Evolutionary conservation across 2,888 invertebrate genomes (phyloP), one percentile per base, ranked within the genome.

Genomic region (Dendrolimus pini): DNA sequence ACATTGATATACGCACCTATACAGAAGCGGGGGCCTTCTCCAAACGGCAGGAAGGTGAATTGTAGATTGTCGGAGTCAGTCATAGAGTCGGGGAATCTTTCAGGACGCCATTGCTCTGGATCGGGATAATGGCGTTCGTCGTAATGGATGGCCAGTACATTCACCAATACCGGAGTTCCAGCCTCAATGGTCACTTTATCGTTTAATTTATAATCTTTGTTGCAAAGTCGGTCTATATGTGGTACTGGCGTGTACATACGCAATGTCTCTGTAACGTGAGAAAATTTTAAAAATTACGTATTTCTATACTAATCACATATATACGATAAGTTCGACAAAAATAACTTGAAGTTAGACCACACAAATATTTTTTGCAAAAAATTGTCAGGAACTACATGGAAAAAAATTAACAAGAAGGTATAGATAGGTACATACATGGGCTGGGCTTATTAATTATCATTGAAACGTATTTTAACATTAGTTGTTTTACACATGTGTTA

Each of bases 1-100:
- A 30, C 30, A 30, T 18, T 1, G 18, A 18, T 52, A 8, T 13
- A 57, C 61, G 41, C 65, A 79, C 80, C 79, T 58, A 80, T 77
- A 57, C 77, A 78, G 58, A 82, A 83, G 9, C 82, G 75, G 1
- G 86, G 87, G 52, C 86, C 87, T 54, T 83, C 85, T 7, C 87
- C 86, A 57, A 87, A 86, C 0, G 87, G 83, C 18, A 86, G 53
- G 56, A 83, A 83, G 0, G 72, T 76, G 65, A 73, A 84, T 18
- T 80, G 71, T 9, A 74, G 61, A 42, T 83, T 85, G 55, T 85
- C 83, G 41, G 67, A 75, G 55, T 84, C 83, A 0, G 65, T 62
- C 1, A 73, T 60, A 6, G 30, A 6, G n/a, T 66, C 60, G 6
- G 59, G 57, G 65, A 82, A 80, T 56, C 87, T 75, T 59, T 83